Base-by-base conservation (phyloP, 1,140 invertebrate species). In the Aethina tumida region DNA sequence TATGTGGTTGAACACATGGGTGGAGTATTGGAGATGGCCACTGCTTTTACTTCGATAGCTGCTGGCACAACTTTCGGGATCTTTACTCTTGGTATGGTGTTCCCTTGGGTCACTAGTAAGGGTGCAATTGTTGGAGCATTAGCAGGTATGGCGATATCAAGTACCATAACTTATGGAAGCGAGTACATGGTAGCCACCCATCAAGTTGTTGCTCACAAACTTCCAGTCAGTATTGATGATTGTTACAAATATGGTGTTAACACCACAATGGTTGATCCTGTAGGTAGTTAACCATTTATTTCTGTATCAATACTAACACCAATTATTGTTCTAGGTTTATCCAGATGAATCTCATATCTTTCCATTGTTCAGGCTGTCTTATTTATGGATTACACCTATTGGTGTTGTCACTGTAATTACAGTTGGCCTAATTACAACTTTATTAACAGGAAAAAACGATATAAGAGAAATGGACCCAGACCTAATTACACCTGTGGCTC, bases 1-100 rank as follows among this genome's bases (percentile, higher is more conserved):
- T 73, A 81, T 41, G 66, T 85, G 13, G 71, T 85, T 22, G 77
- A 81, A 51, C 71, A 76, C 42, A 62, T 85, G 28, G 80, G 81
- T 9, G 80, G 81, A 28, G 74, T 86, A 5, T 42, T 49, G 30
- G 46, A 85, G 81, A 74, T 85, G 26, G 83, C 84, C 1, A 75
- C 81, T 22, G 80, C 82, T 36, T 63, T 88, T 27, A 82, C 84
- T 33, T 82, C 85, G 2, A 84, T 91, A 43, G 79, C 86, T 8
- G 79, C 84, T 12, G 86, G 85, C 4, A 82, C 85, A 10, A 77
- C 86, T 0, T 80, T 90, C 41, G 88, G 87, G 2, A 69, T 91
- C 9, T 94, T 92, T 58, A 80, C 80, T 0, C 62, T 93, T 7
- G 89, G 88, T 41, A 86, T 92, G 74, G 67, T 83, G 25, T 73